Evolutionary conservation across 2,888 invertebrate species (phyloP), one percentile per base, ranked within the genome.

Genomic region (Leucania comma): DNA sequence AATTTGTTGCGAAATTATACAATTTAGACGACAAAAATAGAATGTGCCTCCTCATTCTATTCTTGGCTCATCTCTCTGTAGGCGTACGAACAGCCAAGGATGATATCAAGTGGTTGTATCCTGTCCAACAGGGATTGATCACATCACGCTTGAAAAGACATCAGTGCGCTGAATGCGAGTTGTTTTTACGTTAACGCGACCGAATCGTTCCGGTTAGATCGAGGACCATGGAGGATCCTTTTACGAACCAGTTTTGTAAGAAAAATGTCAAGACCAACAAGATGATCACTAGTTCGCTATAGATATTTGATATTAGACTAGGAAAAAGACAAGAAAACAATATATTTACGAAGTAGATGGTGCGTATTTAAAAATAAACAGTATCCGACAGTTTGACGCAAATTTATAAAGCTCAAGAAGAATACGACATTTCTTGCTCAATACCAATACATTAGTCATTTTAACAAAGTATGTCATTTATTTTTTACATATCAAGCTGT

Each of bases 1-100:
- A 35, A 68, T 59, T 72, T 76, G 68, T 68, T 57, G 73, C 65
- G 56, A 72, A 79, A 72, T 74, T 72, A 56, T 72, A 54, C 63
- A 58, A 64, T 62, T 78, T 58, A 70, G 35, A 62, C 22, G 53
- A 78, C 64, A 42, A 32, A 38, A 78, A 78, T 78, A 78, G 61
- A 68, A 56, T 38, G 22, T 51, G 50, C 20, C 53, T 22, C 17
- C 17, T 20, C 42, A 42, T 42, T 17, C 17, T 42, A 42, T 42
- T 42, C 42, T 42, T 48, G 26, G n/a, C 26, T 53, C 56, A 72
- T 67, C 63, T 77, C 67, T 22, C 2, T 42, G 73, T 64, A 35
- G 78, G 72, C 35, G 68, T 64, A 48, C 22, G 32, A 26, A 32
- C 26, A 42, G 62, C 20, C 54, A 51, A 73, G 46, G 53, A 78